Conservation (phyloP, 2,888 invertebrate species). For the Pogonocherus hispidulus region DNA sequence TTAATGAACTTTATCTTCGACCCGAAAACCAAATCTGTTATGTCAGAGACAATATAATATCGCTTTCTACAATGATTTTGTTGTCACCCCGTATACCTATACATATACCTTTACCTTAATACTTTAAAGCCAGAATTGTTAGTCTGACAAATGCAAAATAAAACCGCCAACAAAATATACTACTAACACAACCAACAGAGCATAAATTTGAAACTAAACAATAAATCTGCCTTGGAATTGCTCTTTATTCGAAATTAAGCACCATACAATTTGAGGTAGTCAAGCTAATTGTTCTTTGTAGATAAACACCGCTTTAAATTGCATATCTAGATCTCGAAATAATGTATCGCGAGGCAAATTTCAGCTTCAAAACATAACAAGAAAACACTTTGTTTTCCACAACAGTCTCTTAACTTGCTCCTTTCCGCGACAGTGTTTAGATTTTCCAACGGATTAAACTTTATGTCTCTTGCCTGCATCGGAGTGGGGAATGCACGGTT, state of each 20-base stretch:
- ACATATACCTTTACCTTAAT: too few species aligned
- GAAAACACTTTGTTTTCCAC: constrained; percentile 31
- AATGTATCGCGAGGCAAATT: constrained; percentile 22
- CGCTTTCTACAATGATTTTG: too few species aligned
- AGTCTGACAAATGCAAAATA: too few species aligned
- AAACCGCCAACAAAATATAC: too few species aligned
- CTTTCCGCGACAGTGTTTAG: constrained; percentile 38
- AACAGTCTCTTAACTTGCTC: constrained; percentile 33
- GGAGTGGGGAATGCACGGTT: constrained; percentile 37
- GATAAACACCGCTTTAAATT: not conserved
- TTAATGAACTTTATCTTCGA: too few species aligned
- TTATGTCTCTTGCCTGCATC: constrained; percentile 42
- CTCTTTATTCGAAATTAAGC: not conserved
- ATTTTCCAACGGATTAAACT: constrained; percentile 53
- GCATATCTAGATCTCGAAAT: constrained; percentile 26
- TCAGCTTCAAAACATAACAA: constrained; percentile 30
- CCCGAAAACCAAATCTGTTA: too few species aligned
- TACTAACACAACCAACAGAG: too few species aligned
- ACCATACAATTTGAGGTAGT: not conserved
- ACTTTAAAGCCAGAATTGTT: too few species aligned
- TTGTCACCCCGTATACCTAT: too few species aligned
- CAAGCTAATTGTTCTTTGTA: not conserved
- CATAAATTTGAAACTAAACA: not conserved
- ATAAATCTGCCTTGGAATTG: not conserved
- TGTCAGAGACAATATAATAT: too few species aligned